Evolutionary conservation across 2,113 vertebrate genomes (phyloP).

Genomic region (Paralichthys olivaceus): DNA sequence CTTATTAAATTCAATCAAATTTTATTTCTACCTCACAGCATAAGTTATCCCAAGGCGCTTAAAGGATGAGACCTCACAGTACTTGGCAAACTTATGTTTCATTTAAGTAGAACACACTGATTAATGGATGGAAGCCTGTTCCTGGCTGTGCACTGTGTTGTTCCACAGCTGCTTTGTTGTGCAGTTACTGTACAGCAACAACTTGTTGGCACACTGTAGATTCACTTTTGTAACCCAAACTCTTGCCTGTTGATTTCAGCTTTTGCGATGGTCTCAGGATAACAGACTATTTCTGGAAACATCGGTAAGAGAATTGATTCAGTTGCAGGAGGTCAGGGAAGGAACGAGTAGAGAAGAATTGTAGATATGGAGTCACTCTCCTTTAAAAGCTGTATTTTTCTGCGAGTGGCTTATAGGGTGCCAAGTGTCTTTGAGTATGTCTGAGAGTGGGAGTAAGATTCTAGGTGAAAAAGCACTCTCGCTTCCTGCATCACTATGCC

Average conservation of each 20-base stretch:
- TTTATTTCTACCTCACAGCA: too few species aligned
- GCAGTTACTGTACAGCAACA: neutral
- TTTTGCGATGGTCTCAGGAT: conserved; percentile 14
- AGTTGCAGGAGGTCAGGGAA: conserved; percentile 34
- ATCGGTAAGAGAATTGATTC: conserved; percentile 29
- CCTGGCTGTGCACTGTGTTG: neutral
- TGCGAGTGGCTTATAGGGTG: conserved; percentile 23
- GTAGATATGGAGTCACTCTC: conserved; percentile 21
- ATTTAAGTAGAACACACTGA: neutral
- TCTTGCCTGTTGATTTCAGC: conserved; percentile 32
- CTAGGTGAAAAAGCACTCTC: conserved; percentile 27
- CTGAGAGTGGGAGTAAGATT: neutral
- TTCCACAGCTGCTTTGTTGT: conserved; percentile 6
- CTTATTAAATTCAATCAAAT: neutral
- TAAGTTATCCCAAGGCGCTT: too few species aligned
- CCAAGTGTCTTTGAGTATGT: conserved; percentile 15
- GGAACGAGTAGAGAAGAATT: conserved; percentile 2
- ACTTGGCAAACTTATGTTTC: too few species aligned
- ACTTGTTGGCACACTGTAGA: conserved; percentile 21
- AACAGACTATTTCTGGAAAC: conserved; percentile 27
- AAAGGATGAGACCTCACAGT: too few species aligned
- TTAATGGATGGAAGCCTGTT: neutral
- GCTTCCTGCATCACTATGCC: conserved; percentile 30
- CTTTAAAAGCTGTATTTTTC: conserved; percentile 35
- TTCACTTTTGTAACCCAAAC: conserved; percentile 8